Percentiles rank a stretch among this genome's conserved stretches.
Conservation (phyloP, 92 coral and sea anemone genomes). For the Porites cylindrica region DNA sequence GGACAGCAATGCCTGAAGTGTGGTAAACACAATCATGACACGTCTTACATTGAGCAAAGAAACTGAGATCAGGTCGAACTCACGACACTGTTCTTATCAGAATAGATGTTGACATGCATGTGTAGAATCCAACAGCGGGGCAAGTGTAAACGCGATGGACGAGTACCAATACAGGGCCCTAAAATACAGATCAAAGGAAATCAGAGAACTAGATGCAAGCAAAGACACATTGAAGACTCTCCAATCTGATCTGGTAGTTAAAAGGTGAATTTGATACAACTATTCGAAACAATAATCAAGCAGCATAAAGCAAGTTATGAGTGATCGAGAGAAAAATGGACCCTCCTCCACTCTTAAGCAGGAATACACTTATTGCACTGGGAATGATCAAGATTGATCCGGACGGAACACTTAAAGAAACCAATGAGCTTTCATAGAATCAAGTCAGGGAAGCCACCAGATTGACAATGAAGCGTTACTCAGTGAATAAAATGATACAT, state of each 20-base stretch:
- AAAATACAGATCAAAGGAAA: no score
- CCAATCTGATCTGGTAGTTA: no score
- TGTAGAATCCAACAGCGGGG: slow-evolving; percentile 28
- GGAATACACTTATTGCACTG: no score
- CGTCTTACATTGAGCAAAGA: slow-evolving; percentile 29
- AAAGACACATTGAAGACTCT: no score
- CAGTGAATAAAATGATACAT: slow-evolving; percentile 42
- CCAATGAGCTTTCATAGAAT: slow-evolving; percentile 47
- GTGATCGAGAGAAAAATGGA: no score
- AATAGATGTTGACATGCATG: no score
- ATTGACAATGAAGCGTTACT: slow-evolving; percentile 29
- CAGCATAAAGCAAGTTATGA: no score
- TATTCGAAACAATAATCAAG: no score
- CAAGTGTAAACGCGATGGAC: slow-evolving; percentile 69
- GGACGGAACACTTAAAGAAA: slow-evolving; percentile 62
- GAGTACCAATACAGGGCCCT: slow-evolving; percentile 73
- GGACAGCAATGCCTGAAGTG: slow-evolving; percentile 71
- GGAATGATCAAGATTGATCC: slow-evolving; percentile 44
- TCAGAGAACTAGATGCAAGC: no score
- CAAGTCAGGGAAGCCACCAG: slow-evolving; percentile 51
- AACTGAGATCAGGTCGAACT: slow-evolving; percentile 26
- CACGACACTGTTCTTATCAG: no score
- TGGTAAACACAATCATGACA: slow-evolving; percentile 57
- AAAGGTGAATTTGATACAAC: no score
- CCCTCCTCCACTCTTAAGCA: no score